Base-by-base conservation (phyloP, 2,797 vertebrate species). In the Syngnathus acus region DNA sequence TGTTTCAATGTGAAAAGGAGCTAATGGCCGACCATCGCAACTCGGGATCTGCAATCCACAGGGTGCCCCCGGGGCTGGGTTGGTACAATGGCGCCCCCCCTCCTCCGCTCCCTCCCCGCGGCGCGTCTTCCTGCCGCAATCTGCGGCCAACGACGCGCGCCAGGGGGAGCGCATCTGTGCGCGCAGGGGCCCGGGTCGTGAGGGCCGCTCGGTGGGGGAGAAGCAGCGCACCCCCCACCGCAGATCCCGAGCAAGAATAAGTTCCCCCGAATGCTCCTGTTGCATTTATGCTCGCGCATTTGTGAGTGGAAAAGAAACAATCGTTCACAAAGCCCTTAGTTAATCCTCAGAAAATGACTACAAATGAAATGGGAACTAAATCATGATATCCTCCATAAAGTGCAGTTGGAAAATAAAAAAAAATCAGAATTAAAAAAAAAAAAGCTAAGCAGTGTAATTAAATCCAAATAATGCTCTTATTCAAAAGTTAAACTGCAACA, bases 1-100 rank as follows among this genome's bases (percentile, higher is more conserved):
- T 93, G 92, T 93, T 91, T 75, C 74, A 74, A 75, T 78, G 81
- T 92, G 90, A 92, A 93, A 91, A 86, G 89, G 79, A 89, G 87
- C 90, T 92, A 91, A 93, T 93, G 90, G 92, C 82, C 89, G 89
- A 87, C 90, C 90, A 93, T 92, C 90, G 89, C 86, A 85, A 89
- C 90, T 87, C 84, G 86, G 89, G 84, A 85, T 89, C 89, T 88
- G 87, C 85, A 83, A 86, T 79, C 90, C 78, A 76, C 88, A 70
- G 92, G 92, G 90, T 78, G 90, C 87, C 90, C 84, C 89, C 84
- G 83, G 78, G 88, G 87, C 85, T 83, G 81, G 78, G 66, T 14
- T 65, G 70, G 76, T 68, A 91, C 90, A 91, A 91, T 89, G 75
- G 82, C 72, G 68, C 78, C 86, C 84, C 81, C 86, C 84, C 79